Percentiles rank a stretch among this genome's conserved stretches.
phyloP scores from a whole-genome alignment of 1,140 invertebrate genomes.

The Drosophila insularis region DNA sequence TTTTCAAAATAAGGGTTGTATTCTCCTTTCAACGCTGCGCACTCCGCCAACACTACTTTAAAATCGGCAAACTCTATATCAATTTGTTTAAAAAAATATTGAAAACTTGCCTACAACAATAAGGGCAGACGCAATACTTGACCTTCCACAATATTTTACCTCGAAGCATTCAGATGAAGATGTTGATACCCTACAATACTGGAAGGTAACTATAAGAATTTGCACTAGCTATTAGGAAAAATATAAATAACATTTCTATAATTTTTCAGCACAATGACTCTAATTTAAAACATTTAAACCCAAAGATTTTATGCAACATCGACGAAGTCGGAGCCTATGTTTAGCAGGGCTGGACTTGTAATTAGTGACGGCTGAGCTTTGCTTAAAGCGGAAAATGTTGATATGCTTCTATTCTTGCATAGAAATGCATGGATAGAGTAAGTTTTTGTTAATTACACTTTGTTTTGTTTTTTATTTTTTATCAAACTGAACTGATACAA shows the following conservation, averaged over 20 bases:
- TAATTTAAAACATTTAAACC: neutral
- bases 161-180: neutral
- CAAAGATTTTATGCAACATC: neutral
- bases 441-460: neutral
- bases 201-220: conserved; percentile 15
- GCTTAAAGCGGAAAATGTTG: no score
- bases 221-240: conserved; percentile 14
- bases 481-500: neutral
- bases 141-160: neutral
- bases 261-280: neutral
- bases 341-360: no score
- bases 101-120: neutral
- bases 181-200: conserved; percentile 15
- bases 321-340: no score
- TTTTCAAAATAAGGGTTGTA: neutral
- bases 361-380: no score
- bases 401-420: neutral
- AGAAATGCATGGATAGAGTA: neutral
- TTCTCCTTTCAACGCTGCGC: no score
- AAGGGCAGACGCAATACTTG: neutral
- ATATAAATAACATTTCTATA: conserved; percentile 19
- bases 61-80: conserved; percentile 3
- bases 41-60: neutral
- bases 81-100: neutral
- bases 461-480: neutral